Base-by-base conservation (phyloP, 2,113 vertebrate genomes). In the Geococcyx californianus region DNA sequence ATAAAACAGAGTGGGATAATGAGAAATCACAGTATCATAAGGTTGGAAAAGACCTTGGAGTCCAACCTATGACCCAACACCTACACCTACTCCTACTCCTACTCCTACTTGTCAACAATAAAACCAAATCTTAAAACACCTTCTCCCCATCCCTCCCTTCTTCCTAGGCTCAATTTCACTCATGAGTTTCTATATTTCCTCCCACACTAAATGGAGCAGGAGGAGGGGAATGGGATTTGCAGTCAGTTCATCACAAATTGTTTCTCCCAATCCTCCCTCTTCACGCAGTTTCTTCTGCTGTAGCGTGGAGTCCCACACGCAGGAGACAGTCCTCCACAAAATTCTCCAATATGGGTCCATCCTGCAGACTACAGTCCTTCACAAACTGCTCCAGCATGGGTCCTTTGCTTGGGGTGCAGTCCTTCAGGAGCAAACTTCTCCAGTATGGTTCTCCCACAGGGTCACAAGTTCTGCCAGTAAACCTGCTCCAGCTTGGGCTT, bases 291-390 rank as follows among this genome's bases (percentile, higher is more conserved):
- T 60, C 10, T 18, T 8, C 23, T 47, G 11, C 15, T 81, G 13
- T 38, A 66, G 18, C 0, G 0, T 40, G 13, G 4, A 13, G 29
- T 40, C 13, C 13, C 17, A 7, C 10, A 10, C 6, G 23, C 1
- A 1, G 9, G 16, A 34, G 4, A 20, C 19, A 24, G 10, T 34
- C 33, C 20, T 58, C 36, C 29, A 12, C 2, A 3, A 84, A 45
- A 9, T 44, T n/a, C 58, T 93, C 40, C 59, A 78, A 9, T 0
- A 1, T 40, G 13, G 2, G 13, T 25, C 23, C 29, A 51, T 62
- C 13, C 58, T 34, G 36, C 1, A 1, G 42, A 40, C 33, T 59
- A 25, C 33, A 38, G 15, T 49, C 34, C 25, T 75, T 38, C n/a
- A 44, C 4, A 3, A 54, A 40, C 28, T 26, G 17, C n/a, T 36